Evolutionary conservation across 1,140 invertebrate genomes (phyloP), one percentile per base, ranked within the genome.

Genomic region (Aphidius ervi): DNA sequence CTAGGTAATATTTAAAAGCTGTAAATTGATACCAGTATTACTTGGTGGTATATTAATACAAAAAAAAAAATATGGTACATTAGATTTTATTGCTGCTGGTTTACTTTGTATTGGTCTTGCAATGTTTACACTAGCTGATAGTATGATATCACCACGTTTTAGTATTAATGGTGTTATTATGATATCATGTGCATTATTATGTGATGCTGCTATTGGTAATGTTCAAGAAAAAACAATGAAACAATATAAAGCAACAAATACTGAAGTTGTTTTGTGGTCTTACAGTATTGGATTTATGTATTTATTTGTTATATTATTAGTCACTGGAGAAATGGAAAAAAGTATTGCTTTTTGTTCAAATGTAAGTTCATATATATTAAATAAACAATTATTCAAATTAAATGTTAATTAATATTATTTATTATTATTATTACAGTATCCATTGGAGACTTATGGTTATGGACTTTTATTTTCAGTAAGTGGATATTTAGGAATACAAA

Each of bases 211-310:
- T 40, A 97, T 98, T 68, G 95, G 95, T 46, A 98, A 98, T 83
- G 88, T 97, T 4, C 95, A 98, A 82, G 95, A 98, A 75, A 96
- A 97, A 79, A 87, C 88, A 0, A 94, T 98, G 88, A 93, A 92
- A 69, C 84, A 86, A 62, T 84, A 88, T 72, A 84, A 87, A 66
- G 92, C 92, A 5, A 83, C 86, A 1, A 97, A 95, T 81, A 89
- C 88, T 62, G 94, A 97, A 85, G 89, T 98, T 63, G 94, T 98
- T 4, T 83, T 97, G 39, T 97, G 95, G 74, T 97, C 95, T 0
- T 97, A 97, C 80, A 86, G 87, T 2, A 86, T 97, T 69, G 95
- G 93, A 41, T 92, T 93, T 74, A 43, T 91, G 1, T 96, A 96
- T 74, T 84, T 97, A 48, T 81, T 94, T 47, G 65, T 88, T n/a